phyloP scores from a whole-genome alignment of 2,888 invertebrate genomes.

The Ichneumon xanthorius region DNA sequence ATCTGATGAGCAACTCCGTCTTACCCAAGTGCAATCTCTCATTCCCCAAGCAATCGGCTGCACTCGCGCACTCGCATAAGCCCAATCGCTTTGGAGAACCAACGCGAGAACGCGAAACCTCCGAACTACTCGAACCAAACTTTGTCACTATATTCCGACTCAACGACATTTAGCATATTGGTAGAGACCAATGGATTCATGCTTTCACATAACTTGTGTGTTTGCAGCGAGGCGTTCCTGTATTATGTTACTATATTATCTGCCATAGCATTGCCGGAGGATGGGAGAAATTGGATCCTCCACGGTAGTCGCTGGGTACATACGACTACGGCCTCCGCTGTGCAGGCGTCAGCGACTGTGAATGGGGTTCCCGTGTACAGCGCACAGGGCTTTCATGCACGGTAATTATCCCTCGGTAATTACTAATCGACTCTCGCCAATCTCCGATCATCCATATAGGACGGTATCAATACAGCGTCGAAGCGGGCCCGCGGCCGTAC shows the following conservation, averaged over 20 bases:
- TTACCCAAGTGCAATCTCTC: no score
- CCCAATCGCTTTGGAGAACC: neutral
- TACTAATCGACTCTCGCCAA: constrained; percentile 78
- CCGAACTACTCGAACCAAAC: neutral
- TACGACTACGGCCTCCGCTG: constrained; percentile 20
- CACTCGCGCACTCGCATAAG: neutral
- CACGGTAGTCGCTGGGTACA: constrained; percentile 17
- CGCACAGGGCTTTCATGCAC: constrained; percentile 40
- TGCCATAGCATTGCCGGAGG: constrained; percentile 29
- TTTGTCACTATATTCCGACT: neutral
- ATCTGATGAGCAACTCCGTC: no score
- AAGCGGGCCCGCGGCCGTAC: constrained; percentile 45
- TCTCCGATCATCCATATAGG: constrained; percentile 75
- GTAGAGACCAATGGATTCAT: neutral
- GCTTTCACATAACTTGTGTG: constrained; percentile 7
- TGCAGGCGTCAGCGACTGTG: constrained; percentile 14
- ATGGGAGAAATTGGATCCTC: constrained; percentile 25
- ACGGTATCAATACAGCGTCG: constrained; percentile 74
- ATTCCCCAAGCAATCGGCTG: no score
- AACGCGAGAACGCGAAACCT: neutral
- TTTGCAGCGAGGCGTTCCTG: neutral
- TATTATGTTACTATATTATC: constrained; percentile 10
- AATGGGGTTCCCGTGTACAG: constrained; percentile 40
- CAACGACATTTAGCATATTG: constrained; percentile 13
- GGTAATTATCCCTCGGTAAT: constrained; percentile 79